Evolutionary conservation across 2,888 invertebrate species (phyloP), one percentile per base, ranked within the genome.

Genomic region (Amiota minor): DNA sequence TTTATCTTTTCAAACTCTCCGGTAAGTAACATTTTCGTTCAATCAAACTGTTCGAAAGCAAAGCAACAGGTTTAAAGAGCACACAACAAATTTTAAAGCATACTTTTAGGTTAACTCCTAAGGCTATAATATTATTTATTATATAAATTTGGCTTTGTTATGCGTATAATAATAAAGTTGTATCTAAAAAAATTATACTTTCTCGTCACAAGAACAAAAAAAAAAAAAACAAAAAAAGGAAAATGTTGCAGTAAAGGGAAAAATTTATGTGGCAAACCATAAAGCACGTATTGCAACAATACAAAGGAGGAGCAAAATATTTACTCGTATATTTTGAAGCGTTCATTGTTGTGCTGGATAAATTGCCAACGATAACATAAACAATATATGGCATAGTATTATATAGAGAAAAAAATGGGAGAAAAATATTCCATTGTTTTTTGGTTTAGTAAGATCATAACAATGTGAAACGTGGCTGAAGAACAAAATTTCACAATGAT

Each of bases 101-200:
- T 72, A 64, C 47, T 45, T 72, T 76, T 70, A 69, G 61, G 71
- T 72, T 72, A 71, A 76, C 2, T 35, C 35, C 35, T 6, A 35
- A 35, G 35, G 35, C 35, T 35, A 35, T 35, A 8, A 35, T 35
- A 35, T 35, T 35, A 35, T 35, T 35, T 35, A 35, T 35, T 35
- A 35, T 35, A 35, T 35, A 23, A 23, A 83, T 84, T 83, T 81
- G 78, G 18, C 20, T 59, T 20, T 59, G 12, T 59, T 35, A 35
- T 20, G 59, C 59, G 16, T 59, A n/a, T n/a, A 11, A 20, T 85
- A 82, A 83, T 83, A 83, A 83, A 83, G 77, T 84, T 82, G 82
- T 82, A 85, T 85, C 85, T 84, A 84, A 83, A 35, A 23, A 35
- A 83, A 85, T 83, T 85, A 79, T 79, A 83, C 53, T 68, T 68